A percentile compares a stretch with the other conserved stretches of the same genome.
Evolutionary conservation across 2,888 invertebrate genomes (phyloP).

Genomic region (Phyllotreta striolata): DNA sequence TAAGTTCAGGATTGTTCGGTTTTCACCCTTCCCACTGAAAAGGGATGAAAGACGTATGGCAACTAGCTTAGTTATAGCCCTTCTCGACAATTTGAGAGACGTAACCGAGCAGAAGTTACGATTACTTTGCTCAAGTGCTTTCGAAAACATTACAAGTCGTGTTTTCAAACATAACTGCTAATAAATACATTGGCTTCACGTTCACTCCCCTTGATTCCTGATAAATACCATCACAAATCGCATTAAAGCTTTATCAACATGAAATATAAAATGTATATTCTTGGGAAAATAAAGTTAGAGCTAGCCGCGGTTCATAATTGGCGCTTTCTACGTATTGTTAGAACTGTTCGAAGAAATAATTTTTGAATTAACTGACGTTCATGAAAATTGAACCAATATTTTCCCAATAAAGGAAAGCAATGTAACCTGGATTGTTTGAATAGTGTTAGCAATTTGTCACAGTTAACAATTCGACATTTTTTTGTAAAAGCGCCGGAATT

Average conservation of each 20-base stretch:
- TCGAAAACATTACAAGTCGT: slow-evolving; percentile 40
- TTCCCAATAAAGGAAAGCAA: neutral
- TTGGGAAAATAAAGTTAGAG: neutral
- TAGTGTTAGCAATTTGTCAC: slow-evolving; percentile 10
- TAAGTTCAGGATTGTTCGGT: slow-evolving; percentile 33
- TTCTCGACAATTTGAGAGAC: slow-evolving; percentile 38
- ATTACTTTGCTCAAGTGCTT: slow-evolving; percentile 40
- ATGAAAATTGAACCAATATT: too few species aligned
- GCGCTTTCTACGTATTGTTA: too few species aligned
- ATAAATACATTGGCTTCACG: slow-evolving; percentile 35
- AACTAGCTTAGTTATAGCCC: slow-evolving; percentile 40
- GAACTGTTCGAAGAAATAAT: too few species aligned
- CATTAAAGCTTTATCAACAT: slow-evolving; percentile 20
- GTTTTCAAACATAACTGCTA: slow-evolving; percentile 39
- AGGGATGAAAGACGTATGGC: slow-evolving; percentile 38
- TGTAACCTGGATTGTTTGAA: neutral
- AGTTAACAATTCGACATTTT: slow-evolving; percentile 13
- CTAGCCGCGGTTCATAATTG: too few species aligned
- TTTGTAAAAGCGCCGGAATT: slow-evolving; percentile 8
- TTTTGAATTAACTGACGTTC: too few species aligned
- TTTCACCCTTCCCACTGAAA: slow-evolving; percentile 31
- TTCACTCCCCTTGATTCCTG: slow-evolving; percentile 21
- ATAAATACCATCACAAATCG: slow-evolving; percentile 20
- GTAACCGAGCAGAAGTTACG: slow-evolving; percentile 41
- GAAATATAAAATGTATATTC: slow-evolving; percentile 10